A percentile compares a stretch with the other conserved stretches of the same genome.
Conservation (phyloP, 2,888 invertebrate genomes). For the Drosophila tanythrix region DNA sequence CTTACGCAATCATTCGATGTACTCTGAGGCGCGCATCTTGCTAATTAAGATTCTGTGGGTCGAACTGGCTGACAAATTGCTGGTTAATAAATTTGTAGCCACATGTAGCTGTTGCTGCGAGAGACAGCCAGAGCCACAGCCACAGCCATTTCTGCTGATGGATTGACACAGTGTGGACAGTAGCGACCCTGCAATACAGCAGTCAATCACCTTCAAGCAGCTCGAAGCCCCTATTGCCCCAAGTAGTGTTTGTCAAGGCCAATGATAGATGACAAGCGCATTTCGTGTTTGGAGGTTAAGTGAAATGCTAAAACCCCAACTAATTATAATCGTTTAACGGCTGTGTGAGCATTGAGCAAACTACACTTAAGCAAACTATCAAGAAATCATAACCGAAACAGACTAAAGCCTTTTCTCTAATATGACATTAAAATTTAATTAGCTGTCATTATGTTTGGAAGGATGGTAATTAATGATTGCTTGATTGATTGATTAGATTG, state of each 20-base stretch:
- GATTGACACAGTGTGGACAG: conserved; percentile 44
- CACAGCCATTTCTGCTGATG: conserved; percentile 44
- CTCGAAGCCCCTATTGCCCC: conserved; percentile 20
- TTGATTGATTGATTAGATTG: background rate
- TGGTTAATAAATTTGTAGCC: conserved; percentile 37
- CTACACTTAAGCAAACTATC: background rate
- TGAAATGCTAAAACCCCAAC: conserved; percentile 49
- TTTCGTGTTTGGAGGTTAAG: conserved; percentile 37
- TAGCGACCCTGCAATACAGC: conserved; percentile 22
- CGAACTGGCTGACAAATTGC: conserved; percentile 28
- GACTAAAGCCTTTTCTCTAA: background rate
- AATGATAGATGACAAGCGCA: conserved; percentile 67
- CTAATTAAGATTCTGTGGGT: conserved; percentile 19
- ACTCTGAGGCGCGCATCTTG: background rate
- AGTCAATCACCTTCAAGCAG: conserved; percentile 5
- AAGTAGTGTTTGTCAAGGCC: conserved; percentile 43
- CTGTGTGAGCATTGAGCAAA: conserved; percentile 44
- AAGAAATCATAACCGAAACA: background rate
- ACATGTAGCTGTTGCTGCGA: conserved; percentile 14
- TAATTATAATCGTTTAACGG: conserved; percentile 76
- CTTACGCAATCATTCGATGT: background rate
- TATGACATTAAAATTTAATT: background rate
- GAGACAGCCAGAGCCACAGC: conserved; percentile 1
- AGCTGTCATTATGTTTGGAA: background rate
- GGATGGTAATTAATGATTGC: background rate